Evolutionary conservation across 1,140 invertebrate species (phyloP).

Genomic region (Eumaeus atala): DNA sequence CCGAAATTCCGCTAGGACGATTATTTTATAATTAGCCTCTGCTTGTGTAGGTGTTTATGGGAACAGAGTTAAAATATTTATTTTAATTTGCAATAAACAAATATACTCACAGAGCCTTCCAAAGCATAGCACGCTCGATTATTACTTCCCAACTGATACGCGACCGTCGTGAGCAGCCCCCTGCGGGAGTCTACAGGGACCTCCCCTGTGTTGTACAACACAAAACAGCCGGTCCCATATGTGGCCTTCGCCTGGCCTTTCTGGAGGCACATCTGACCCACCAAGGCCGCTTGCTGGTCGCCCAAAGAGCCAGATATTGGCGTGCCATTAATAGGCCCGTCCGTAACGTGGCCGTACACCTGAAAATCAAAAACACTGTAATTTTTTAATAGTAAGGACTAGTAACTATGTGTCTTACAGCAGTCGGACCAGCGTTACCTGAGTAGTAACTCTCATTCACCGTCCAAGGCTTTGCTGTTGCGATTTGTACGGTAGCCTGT

Average conservation of each 20-base stretch:
- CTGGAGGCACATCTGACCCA: slow-evolving; percentile 94
- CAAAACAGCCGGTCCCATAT: slow-evolving; percentile 97
- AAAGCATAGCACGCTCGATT: slow-evolving; percentile 89
- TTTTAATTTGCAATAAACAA: slow-evolving; percentile 10
- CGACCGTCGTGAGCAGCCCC: slow-evolving; percentile 96
- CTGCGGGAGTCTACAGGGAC: slow-evolving; percentile 86
- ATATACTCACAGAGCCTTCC: slow-evolving; percentile 85
- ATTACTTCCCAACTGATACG: slow-evolving; percentile 91
- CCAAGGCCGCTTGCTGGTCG: slow-evolving; percentile 95
- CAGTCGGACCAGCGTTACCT: too few relatives aligned
- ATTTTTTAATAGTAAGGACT: too few relatives aligned
- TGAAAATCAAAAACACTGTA: slow-evolving; percentile 72
- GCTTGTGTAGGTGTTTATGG: too few relatives aligned
- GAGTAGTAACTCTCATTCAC: too few relatives aligned
- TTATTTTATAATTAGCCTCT: too few relatives aligned
- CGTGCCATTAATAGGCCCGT: slow-evolving; percentile 80
- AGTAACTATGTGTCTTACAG: too few relatives aligned
- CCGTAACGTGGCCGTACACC: slow-evolving; percentile 84
- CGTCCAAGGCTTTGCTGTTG: too few relatives aligned
- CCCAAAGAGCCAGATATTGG: slow-evolving; percentile 91
- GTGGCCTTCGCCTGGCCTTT: slow-evolving; percentile 96
- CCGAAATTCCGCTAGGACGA: too few relatives aligned
- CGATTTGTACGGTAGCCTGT: too few relatives aligned
- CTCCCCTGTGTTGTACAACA: slow-evolving; percentile 95
- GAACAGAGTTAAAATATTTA: too few relatives aligned